Evolutionary conservation across 2,888 invertebrate genomes (phyloP).

Genomic region (Tenthredo amoena): DNA sequence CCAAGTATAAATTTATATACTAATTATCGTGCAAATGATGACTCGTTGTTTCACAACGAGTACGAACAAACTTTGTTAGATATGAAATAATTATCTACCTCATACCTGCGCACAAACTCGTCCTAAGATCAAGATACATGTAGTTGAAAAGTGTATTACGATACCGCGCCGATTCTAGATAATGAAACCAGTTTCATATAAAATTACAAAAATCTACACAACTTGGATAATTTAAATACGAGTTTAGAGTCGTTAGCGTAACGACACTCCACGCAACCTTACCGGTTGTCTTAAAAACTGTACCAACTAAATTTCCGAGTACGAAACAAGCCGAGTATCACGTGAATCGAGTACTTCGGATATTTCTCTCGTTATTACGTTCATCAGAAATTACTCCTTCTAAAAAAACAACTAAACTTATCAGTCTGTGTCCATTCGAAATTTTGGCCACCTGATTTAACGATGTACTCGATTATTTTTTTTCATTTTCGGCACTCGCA

Average conservation of each 20-base stretch:
- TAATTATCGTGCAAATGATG: background rate
- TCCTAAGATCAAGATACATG: background rate
- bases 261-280: background rate
- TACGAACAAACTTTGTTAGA: background rate
- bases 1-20: background rate
- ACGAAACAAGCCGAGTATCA: background rate
- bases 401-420: background rate
- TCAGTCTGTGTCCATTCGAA: background rate
- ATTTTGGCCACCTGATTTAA: background rate
- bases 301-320: background rate
- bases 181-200: constrained; percentile 22
- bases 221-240: constrained; percentile 29
- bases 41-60: background rate
- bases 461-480: background rate
- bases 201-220: background rate
- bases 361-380: background rate
- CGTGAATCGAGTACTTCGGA: background rate
- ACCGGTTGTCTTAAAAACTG: background rate
- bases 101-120: background rate
- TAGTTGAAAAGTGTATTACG: background rate
- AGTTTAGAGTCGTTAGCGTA: background rate
- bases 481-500: background rate
- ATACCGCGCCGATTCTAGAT: constrained; percentile 22
- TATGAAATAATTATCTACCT: background rate
- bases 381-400: background rate